These are phyloP conservation scores for Mesorhabditis belari DNA, from an alignment of 2,888 invertebrate species.

Conservation along the genomic window DNA sequence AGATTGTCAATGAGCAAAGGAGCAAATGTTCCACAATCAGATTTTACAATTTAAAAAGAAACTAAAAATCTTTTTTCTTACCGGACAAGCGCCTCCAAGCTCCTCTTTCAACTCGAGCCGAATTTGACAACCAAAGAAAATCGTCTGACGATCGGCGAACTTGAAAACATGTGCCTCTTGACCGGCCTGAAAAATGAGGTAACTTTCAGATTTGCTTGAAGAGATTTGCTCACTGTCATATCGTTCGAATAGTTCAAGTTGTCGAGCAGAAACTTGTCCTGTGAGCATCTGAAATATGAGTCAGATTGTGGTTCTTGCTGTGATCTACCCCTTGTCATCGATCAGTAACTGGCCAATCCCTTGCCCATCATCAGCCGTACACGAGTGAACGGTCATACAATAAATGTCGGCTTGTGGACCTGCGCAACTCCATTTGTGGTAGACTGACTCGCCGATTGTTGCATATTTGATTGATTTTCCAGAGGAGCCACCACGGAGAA, in stretches of 20 bases:
- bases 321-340: constrained; percentile 37
- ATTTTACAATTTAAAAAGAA: too few species aligned
- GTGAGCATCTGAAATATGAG: constrained; percentile 28
- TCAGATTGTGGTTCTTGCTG: too few species aligned
- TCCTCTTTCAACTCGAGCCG: constrained; percentile 30
- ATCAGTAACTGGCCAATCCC: constrained; percentile 41
- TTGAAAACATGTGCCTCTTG: constrained; percentile 42
- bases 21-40: too few species aligned
- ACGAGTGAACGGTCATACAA: constrained; percentile 49
- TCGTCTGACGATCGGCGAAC: constrained; percentile 46
- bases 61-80: too few species aligned
- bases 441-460: constrained; percentile 40
- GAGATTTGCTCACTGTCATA: constrained; percentile 7
- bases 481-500: constrained; percentile 21
- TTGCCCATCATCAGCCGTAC: constrained; percentile 47
- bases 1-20: too few species aligned
- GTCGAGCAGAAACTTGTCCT: constrained; percentile 35
- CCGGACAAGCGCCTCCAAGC: constrained; percentile 13
- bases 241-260: constrained; percentile 28
- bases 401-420: constrained; percentile 16
- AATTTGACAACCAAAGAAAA: constrained; percentile 48
- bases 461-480: constrained; percentile 37
- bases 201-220: background rate
- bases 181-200: too few species aligned
- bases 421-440: constrained; percentile 37